Evolutionary conservation across 2,113 vertebrate genomes (phyloP).

Genomic region (Brachionichthys hirsutus): DNA sequence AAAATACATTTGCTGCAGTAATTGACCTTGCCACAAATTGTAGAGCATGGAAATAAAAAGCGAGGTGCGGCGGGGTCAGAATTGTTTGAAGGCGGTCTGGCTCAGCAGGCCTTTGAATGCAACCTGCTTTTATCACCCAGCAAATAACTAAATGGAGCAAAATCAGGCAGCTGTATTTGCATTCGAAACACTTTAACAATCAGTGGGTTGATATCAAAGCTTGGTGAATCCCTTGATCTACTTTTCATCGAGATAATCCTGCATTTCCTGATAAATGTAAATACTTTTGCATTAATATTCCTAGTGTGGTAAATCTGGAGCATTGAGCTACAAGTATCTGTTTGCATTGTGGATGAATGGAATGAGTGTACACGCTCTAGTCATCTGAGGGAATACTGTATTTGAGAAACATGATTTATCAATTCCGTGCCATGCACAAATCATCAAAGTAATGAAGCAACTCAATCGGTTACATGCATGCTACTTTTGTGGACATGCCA

Average conservation of each 20-base stretch:
- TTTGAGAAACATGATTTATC: constrained; percentile 70
- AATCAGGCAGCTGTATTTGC: constrained; percentile 57
- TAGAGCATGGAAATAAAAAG: constrained; percentile 52
- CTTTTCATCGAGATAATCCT: constrained; percentile 46
- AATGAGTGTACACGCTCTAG: constrained; percentile 39
- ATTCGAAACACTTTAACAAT: constrained; percentile 62
- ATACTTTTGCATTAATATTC: constrained; percentile 42
- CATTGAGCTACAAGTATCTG: constrained; percentile 11
- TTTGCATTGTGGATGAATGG: constrained; percentile 36
- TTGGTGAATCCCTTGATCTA: constrained; percentile 57
- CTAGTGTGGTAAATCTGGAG: constrained; percentile 38
- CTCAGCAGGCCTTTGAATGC: constrained; percentile 42
- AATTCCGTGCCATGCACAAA: constrained; percentile 50
- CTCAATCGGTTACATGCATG: constrained; percentile 67
- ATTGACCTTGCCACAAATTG: constrained; percentile 50
- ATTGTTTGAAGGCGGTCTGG: constrained; percentile 55
- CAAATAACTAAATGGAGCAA: constrained; percentile 33
- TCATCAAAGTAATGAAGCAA: constrained; percentile 61
- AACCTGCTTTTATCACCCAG: constrained; percentile 57
- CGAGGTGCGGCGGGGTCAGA: constrained; percentile 55
- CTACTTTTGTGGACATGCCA: constrained; percentile 61
- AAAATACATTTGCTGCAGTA: constrained; percentile 39
- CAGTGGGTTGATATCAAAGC: constrained; percentile 62
- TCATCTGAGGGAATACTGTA: constrained; percentile 67
- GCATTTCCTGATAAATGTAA: constrained; percentile 42